phyloP scores from a whole-genome alignment of 2,888 invertebrate species.

The Chrysotoxum bicinctum region DNA sequence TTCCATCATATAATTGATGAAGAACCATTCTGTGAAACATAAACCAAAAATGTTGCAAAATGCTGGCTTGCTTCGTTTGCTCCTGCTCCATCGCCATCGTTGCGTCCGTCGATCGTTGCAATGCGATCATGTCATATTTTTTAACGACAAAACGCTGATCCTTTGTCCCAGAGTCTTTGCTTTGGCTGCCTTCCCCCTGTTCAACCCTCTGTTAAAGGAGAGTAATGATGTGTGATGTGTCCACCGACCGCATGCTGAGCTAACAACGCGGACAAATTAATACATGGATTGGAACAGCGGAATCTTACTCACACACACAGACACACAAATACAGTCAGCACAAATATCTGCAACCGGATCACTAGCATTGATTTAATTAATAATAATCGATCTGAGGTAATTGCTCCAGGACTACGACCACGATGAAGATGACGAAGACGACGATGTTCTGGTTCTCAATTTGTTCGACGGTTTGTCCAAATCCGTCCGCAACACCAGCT shows the following conservation, averaged over 20 bases:
- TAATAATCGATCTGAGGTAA: conserved; percentile 72
- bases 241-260: conserved; percentile 71
- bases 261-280: conserved; percentile 73
- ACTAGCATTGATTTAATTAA: conserved; percentile 73
- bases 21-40: conserved; percentile 72
- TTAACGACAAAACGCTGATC: conserved; percentile 72
- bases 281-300: conserved; percentile 57
- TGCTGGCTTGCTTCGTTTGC: neutral
- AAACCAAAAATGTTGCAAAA: conserved; percentile 70
- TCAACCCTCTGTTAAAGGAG: conserved; percentile 30
- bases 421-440: conserved; percentile 8
- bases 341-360: conserved; percentile 45
- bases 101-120: conserved; percentile 42
- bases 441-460: conserved; percentile 67
- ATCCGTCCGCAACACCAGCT: conserved; percentile 29
- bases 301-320: conserved; percentile 24
- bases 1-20: conserved; percentile 71
- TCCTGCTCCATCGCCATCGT: neutral
- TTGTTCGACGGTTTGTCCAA: conserved; percentile 66
- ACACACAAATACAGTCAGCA: neutral
- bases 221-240: conserved; percentile 73
- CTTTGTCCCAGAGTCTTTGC: conserved; percentile 52
- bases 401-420: conserved; percentile 56
- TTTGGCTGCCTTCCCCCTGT: conserved; percentile 8
- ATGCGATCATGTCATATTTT: conserved; percentile 72